Conservation (phyloP, 2,888 invertebrate species). For the Drosophila infuscata region DNA sequence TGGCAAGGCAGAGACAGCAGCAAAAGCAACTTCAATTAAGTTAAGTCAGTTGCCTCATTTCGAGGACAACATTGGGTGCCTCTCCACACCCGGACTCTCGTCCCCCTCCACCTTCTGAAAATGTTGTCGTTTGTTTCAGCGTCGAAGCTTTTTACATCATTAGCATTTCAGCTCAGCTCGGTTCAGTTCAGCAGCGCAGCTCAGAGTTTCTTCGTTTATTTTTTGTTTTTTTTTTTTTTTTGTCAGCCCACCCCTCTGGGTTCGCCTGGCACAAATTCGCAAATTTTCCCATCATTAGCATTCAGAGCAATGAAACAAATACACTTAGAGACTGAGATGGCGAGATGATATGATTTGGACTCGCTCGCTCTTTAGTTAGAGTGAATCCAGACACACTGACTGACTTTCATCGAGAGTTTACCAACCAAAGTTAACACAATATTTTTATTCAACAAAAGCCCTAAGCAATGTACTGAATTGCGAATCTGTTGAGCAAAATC, state of each 20-base stretch:
- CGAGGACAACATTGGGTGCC: constrained; percentile 49
- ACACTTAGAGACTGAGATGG: constrained; percentile 68
- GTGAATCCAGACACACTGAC: constrained; percentile 16
- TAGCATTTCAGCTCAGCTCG: constrained; percentile 68
- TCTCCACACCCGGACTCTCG: too few species aligned
- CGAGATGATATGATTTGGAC: constrained; percentile 30
- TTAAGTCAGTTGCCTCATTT: constrained; percentile 81
- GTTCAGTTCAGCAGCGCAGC: constrained; percentile 32
- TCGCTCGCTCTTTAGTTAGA: constrained; percentile 5
- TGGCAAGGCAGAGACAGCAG: constrained; percentile 23
- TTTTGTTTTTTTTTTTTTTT: background rate
- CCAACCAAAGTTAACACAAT: constrained; percentile 77
- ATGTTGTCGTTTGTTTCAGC: constrained; percentile 80
- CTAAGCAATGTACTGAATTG: constrained; percentile 58
- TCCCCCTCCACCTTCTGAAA: constrained; percentile 25
- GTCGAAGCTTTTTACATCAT: constrained; percentile 76
- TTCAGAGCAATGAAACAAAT: constrained; percentile 81
- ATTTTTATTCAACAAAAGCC: constrained; percentile 71
- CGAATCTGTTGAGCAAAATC: constrained; percentile 50
- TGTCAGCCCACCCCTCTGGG: background rate
- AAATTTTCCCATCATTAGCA: constrained; percentile 82
- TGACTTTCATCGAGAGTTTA: constrained; percentile 43
- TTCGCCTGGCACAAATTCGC: constrained; percentile 71
- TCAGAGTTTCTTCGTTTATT: background rate
- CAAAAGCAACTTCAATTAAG: constrained; percentile 77